Evolutionary conservation across 2,113 vertebrate species (phyloP).

Genomic region (Cottus gobio): DNA sequence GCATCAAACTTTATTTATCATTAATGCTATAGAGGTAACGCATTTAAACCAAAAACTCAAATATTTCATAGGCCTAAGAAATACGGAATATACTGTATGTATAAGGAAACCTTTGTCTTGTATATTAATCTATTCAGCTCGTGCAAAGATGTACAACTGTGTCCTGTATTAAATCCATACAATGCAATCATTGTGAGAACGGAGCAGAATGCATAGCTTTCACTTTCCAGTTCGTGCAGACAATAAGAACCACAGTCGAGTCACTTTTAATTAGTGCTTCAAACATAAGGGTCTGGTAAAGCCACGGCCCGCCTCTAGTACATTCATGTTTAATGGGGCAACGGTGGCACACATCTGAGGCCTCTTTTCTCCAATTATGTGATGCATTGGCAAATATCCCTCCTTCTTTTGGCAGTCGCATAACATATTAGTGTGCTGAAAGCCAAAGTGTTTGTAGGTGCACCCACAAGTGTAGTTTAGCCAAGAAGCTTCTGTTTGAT

Average conservation of each 20-base stretch:
- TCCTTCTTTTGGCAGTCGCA: slow-evolving; percentile 53
- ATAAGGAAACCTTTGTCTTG: not conserved
- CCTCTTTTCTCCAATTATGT: slow-evolving; percentile 18
- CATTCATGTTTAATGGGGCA: slow-evolving; percentile 43
- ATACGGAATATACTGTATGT: not conserved
- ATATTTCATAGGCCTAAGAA: not conserved
- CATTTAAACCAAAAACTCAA: not conserved
- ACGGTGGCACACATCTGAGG: slow-evolving; percentile 34
- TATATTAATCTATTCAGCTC: not conserved
- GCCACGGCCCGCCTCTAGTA: slow-evolving; percentile 17
- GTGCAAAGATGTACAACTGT: not conserved
- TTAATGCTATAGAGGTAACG: not conserved
- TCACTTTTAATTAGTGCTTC: slow-evolving; percentile 38
- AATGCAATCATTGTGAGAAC: not conserved
- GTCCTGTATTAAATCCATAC: not conserved
- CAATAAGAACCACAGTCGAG: slow-evolving; percentile 6
- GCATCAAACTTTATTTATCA: slow-evolving; percentile 5
- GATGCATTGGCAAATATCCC: slow-evolving; percentile 28
- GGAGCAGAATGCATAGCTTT: slow-evolving; percentile 21
- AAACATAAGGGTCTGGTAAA: slow-evolving; percentile 30
- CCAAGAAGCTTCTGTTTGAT: slow-evolving; percentile 31
- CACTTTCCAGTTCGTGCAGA: slow-evolving; percentile 21
- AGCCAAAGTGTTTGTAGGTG: slow-evolving; percentile 20
- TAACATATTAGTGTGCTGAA: slow-evolving; percentile 21
- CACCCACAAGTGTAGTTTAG: slow-evolving; percentile 33